These are phyloP conservation scores for Cavia porcellus DNA, from an alignment of 2,113 vertebrate genomes.

Conservation along the genomic window DNA sequence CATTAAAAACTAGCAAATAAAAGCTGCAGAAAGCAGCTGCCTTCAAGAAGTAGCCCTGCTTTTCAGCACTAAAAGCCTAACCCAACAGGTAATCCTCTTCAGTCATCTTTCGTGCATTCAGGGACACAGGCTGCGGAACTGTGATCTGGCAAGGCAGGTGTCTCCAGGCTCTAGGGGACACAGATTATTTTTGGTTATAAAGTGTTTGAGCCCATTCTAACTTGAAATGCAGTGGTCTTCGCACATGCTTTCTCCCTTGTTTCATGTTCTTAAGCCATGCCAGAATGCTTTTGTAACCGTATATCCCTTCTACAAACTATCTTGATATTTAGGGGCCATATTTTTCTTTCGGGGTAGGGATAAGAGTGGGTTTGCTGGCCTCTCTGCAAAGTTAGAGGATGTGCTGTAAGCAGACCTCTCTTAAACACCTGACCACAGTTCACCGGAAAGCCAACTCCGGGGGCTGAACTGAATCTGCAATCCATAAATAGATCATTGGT, in stretches of 20 bases:
- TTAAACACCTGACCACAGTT: background rate
- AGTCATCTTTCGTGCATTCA: constrained; percentile 21
- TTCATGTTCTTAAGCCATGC: constrained; percentile 74
- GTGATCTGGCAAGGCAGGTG: background rate
- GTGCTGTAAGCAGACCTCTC: background rate
- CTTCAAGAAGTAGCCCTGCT: constrained; percentile 33
- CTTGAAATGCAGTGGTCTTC: constrained; percentile 68
- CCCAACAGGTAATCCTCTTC: constrained; percentile 63
- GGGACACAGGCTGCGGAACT: constrained; percentile 12
- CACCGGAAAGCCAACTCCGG: background rate
- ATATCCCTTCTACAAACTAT: constrained; percentile 67
- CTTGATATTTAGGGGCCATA: constrained; percentile 64
- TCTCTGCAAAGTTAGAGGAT: constrained; percentile 2
- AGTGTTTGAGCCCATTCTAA: constrained; percentile 57
- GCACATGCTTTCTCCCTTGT: constrained; percentile 56
- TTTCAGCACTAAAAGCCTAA: constrained; percentile 37
- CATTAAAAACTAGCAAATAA: constrained; percentile 74
- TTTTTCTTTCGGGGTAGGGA: background rate
- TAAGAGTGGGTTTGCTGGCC: background rate
- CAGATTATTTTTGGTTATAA: constrained; percentile 74
- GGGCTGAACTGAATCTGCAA: background rate
- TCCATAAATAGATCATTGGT: background rate
- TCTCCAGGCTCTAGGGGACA: constrained; percentile 68
- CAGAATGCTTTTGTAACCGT: constrained; percentile 58
- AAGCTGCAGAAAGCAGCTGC: constrained; percentile 63